Conservation (phyloP, 1,140 invertebrate species). For the Nomia melanderi region DNA sequence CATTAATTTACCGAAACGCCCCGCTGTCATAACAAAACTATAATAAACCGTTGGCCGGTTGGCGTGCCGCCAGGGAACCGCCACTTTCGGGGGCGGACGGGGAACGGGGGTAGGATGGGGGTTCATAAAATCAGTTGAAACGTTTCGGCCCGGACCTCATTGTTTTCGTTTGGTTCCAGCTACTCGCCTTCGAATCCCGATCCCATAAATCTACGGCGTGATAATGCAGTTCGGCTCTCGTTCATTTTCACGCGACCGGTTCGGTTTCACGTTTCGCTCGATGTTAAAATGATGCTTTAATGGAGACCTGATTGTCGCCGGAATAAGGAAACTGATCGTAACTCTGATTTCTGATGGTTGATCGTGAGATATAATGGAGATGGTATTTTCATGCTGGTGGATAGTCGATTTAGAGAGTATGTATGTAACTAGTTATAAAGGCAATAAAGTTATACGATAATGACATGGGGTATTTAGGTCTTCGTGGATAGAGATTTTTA, state of each 20-base stretch:
- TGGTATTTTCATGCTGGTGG: too few relatives aligned
- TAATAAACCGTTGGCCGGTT: slow-evolving; percentile 77
- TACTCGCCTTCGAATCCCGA: neutral
- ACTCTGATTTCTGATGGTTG: neutral
- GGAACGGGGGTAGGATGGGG: neutral
- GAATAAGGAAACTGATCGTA: neutral
- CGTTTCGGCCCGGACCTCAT: slow-evolving; percentile 36
- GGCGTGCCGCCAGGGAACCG: slow-evolving; percentile 60
- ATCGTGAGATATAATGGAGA: too few relatives aligned
- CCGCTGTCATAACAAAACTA: slow-evolving; percentile 81
- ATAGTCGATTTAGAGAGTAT: too few relatives aligned
- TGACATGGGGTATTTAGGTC: too few relatives aligned
- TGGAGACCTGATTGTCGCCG: neutral
- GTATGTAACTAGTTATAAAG: too few relatives aligned
- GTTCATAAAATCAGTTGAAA: slow-evolving; percentile 52
- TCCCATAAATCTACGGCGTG: slow-evolving; percentile 7
- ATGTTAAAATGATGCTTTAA: neutral
- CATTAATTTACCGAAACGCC: slow-evolving; percentile 80
- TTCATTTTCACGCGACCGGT: slow-evolving; percentile 18
- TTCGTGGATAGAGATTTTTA: too few relatives aligned
- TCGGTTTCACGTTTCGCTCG: neutral
- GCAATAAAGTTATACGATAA: too few relatives aligned
- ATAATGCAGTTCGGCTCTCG: slow-evolving; percentile 26
- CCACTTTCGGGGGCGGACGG: slow-evolving; percentile 10
- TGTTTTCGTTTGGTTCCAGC: slow-evolving; percentile 33